Percentiles rank a stretch among this genome's conserved stretches.
Evolutionary conservation across 2,888 invertebrate genomes (phyloP).

Genomic region (Muscina levida): DNA sequence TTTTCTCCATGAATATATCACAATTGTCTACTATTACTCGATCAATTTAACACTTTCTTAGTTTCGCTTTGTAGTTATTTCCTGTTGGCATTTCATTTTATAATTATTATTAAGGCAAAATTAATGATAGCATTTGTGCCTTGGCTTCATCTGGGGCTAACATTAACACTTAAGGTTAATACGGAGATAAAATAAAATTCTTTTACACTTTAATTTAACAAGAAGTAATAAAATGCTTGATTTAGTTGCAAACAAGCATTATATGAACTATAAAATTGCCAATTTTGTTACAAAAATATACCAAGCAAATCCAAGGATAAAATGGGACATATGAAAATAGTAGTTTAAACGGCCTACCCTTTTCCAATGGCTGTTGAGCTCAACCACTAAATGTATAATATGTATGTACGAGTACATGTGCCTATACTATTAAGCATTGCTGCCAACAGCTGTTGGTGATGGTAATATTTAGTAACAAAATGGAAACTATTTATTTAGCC

Average conservation of each 20-base stretch:
- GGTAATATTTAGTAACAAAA: slow-evolving; percentile 36
- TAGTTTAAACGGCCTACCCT: slow-evolving; percentile 25
- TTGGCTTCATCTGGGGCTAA: too few relatives aligned
- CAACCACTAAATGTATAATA: background rate
- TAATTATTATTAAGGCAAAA: too few relatives aligned
- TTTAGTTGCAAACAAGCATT: slow-evolving; percentile 11
- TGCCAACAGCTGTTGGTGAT: slow-evolving; percentile 43
- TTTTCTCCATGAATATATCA: too few relatives aligned
- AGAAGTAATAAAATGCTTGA: slow-evolving; percentile 46
- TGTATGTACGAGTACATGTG: too few relatives aligned
- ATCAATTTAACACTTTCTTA: too few relatives aligned
- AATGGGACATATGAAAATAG: slow-evolving; percentile 1
- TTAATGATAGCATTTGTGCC: too few relatives aligned
- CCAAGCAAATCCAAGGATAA: slow-evolving; percentile 29
- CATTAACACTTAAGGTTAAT: too few relatives aligned
- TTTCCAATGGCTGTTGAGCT: background rate
- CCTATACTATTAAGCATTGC: background rate
- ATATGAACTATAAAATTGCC: slow-evolving; percentile 38
- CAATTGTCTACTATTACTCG: too few relatives aligned
- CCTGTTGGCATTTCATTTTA: too few relatives aligned
- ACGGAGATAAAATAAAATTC: slow-evolving; percentile 5
- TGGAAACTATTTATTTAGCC: slow-evolving; percentile 19
- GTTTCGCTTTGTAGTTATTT: too few relatives aligned
- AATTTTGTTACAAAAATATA: slow-evolving; percentile 27
- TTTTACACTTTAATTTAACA: slow-evolving; percentile 43